Base-by-base conservation (phyloP, 1,140 invertebrate genomes). In the Nebria ingens region DNA sequence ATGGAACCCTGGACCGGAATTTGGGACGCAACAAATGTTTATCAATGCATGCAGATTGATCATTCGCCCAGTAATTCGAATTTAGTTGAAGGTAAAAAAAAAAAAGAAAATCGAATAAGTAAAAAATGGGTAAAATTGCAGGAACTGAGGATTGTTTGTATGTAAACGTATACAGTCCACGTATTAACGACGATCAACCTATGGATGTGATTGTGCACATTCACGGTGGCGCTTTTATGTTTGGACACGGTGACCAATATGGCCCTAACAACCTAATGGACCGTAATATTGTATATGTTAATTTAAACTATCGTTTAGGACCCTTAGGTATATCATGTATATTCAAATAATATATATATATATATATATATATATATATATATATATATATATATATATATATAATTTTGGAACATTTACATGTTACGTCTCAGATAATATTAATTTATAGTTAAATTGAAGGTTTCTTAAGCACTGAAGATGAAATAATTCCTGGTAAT, bases 91-190 rank as follows among this genome's bases (percentile, higher is more conserved):
- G n/a, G n/a, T n/a, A n/a, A n/a, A n/a, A n/a, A n/a, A n/a, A n/a
- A n/a, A n/a, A n/a, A n/a, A n/a, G n/a, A n/a, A n/a, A n/a, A n/a
- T n/a, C n/a, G n/a, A n/a, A n/a, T n/a, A n/a, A n/a, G n/a, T n/a
- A n/a, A n/a, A n/a, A n/a, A n/a, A n/a, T 34, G 25, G 25, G 25
- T n/a, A 34, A 34, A n/a, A 3, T 17, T 11, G 15, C 9, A 55
- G 77, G 77, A 11, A 68, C 74, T 21, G 86, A 89, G 65, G 83
- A 89, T 63, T 87, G 85, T 64, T 69, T 89, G 0, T 79, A 80
- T 53, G 65, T 89, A 1, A 85, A 86, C 52, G 77, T 89, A 12
- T 86, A 85, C 62, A 77, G 76, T 2, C 82, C 84, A 1, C 20
- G 3, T 4, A 34, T 34, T 34, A 4, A 12, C 6, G 17, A 45